Percentiles rank a stretch among this genome's conserved stretches.
phyloP scores from a whole-genome alignment of 2,797 vertebrate species.

The Natrix natrix region DNA sequence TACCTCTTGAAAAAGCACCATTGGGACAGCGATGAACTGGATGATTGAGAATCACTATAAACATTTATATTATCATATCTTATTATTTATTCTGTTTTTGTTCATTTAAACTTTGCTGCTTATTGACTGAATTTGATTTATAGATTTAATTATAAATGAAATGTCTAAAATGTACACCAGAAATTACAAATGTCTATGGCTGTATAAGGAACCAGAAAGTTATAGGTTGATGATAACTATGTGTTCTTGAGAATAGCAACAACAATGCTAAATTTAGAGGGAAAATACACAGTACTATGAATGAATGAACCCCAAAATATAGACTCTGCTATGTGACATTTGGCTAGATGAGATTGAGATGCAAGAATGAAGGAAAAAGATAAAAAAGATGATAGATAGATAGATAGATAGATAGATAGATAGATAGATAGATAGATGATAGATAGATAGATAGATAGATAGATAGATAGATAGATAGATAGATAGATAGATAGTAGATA shows the following conservation, averaged over 20 bases:
- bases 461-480: not conserved
- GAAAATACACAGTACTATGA: not conserved
- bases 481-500: too few species aligned
- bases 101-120: not conserved
- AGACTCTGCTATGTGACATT: not conserved
- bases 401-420: not conserved
- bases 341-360: not conserved
- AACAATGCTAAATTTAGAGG: not conserved
- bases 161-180: not conserved
- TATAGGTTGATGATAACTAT: not conserved
- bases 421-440: not conserved
- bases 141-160: not conserved
- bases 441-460: not conserved
- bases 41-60: not conserved
- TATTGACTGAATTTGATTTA: not conserved
- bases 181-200: not conserved
- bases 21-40: not conserved
- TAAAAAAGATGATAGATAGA: not conserved
- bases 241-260: not conserved
- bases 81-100: not conserved
- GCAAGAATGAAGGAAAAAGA: not conserved
- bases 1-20: not conserved
- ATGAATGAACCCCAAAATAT: not conserved
- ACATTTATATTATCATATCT: not conserved
- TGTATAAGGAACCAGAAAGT: not conserved